A percentile compares a stretch with the other conserved stretches of the same genome.
These are phyloP conservation scores for Thamnophis elegans DNA, from an alignment of 2,797 vertebrate genomes.

Conservation along the genomic window DNA sequence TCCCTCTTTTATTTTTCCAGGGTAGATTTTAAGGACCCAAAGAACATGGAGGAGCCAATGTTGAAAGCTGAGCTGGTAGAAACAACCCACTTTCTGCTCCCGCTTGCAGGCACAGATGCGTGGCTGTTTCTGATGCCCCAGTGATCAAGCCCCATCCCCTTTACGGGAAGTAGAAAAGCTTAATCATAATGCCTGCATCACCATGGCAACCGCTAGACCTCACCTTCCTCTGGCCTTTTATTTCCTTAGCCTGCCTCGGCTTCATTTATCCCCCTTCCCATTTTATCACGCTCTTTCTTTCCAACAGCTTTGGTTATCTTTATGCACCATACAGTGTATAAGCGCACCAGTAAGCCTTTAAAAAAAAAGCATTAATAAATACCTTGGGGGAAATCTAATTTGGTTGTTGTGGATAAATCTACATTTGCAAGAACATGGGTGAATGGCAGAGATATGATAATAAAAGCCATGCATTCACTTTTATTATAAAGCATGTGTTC, in stretches of 20 bases:
- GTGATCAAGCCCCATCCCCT: background rate
- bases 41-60: background rate
- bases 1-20: background rate
- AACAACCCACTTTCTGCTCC: background rate
- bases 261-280: background rate
- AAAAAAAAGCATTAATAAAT: background rate
- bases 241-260: background rate
- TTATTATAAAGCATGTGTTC: background rate
- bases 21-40: background rate
- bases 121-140: background rate
- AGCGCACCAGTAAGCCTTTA: background rate
- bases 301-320: background rate
- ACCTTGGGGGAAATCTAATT: background rate
- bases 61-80: background rate
- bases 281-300: background rate
- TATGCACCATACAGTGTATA: background rate
- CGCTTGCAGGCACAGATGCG: background rate
- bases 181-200: conserved; percentile 3
- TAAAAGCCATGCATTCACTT: background rate
- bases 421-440: background rate
- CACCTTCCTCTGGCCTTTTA: conserved; percentile 5
- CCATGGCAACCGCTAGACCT: background rate
- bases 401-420: background rate
- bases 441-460: background rate
- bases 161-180: conserved; percentile 1